Evolutionary conservation across 2,888 invertebrate genomes (phyloP), one percentile per base, ranked within the genome.

Genomic region (Synergus itoensis): DNA sequence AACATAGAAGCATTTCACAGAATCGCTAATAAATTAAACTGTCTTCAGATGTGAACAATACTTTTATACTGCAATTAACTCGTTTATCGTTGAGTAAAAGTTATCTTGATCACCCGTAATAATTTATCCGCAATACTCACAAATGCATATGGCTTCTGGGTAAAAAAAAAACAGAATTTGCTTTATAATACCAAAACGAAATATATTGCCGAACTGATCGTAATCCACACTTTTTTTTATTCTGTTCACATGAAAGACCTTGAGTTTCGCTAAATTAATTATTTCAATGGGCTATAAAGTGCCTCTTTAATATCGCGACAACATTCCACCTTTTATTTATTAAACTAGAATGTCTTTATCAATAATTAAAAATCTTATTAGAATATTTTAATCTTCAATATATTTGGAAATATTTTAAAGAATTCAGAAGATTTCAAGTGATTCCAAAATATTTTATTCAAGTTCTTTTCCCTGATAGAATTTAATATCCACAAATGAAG

Each of bases 71-170:
- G 69, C 48, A 48, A 69, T 69, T 48, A 69, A 69, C 69, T 28
- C 45, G 28, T 69, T 69, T 45, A 21, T 28, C 28, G 48, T 21
- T 48, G 28, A 69, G 48, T 16, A 28, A 69, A 69, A 69, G 21
- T 69, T 69, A 69, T 69, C 69, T 69, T 69, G 28, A 69, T 69
- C 45, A 48, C 28, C 12, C 45, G 67, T 69, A 69, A 69, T 45
- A 69, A 69, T 69, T 69, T 69, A 69, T 48, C 67, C 12, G 0
- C 28, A 28, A 21, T 45, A 0, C 45, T 43, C 14, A 21, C 67
- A 67, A 69, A 69, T 69, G 11, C 28, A 53, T 53, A 53, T n/a
- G 3, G 53, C 43, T 16, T 21, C 12, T 43, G 16, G 12, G 63
- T 16, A 63, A 63, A 63, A 21, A 36, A 36, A 14, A 57, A 36